Base-by-base conservation (phyloP, 2,888 invertebrate genomes). In the Phyllotreta striolata region DNA sequence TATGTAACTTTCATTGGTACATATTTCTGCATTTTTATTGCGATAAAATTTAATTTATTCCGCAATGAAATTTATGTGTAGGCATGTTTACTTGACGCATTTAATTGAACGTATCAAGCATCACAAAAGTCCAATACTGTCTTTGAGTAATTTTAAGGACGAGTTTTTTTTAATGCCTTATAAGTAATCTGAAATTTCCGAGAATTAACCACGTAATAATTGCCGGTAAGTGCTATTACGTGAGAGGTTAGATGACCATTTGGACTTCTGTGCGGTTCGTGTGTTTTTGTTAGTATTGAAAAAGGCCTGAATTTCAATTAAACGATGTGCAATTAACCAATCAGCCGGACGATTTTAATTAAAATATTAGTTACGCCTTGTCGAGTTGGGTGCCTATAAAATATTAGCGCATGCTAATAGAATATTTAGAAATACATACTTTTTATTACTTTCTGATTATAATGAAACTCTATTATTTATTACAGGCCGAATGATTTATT, bases 131-230 rank as follows among this genome's bases (percentile, higher is more conserved):
- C 37, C 51, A 1, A 6, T 37, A 10, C 51, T 37, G 51, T 3
- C 9, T 37, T 9, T 10, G 10, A 10, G 35, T 37, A 6, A 35
- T 14, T 51, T 51, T n/a, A 51, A 35, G 6, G 35, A 10, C 9
- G 4, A 35, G 10, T 9, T 63, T 63, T 56, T 58, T 51, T 52
- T 34, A 39, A 24, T 38, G 10, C 57, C 39, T 12, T 57, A 44
- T 63, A 54, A 46, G 57, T 57, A 41, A 52, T 59, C 54, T 38
- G 6, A 59, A 59, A 58, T 24, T 66, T 66, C 62, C 38, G 46
- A 35, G 65, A 62, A 62, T 59, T 59, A 59, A 59, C 58, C 55
- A 62, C 49, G 39, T 57, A 49, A 59, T 66, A 62, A 62, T 62
- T 55, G 62, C n/a, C 38, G 49, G 47, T 59, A 51, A 66, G 62